Conservation (phyloP, 2,113 vertebrate genomes). For the Poecilia latipinna region DNA sequence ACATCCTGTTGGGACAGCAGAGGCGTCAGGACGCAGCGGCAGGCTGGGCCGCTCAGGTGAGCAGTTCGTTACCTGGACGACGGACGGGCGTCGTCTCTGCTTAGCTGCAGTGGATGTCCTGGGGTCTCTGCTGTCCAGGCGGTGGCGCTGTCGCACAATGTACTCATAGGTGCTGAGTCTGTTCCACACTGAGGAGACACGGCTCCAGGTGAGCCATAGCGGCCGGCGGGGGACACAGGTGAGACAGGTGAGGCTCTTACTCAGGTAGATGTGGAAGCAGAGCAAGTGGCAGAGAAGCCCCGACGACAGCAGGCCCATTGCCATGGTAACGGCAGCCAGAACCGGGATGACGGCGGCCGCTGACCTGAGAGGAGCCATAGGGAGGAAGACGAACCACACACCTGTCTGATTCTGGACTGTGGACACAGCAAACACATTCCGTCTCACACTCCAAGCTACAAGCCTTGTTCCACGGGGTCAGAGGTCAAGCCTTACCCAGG, state of each 20-base stretch:
- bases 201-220: not conserved
- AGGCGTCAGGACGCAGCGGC: not conserved
- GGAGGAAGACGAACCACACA: conserved; percentile 92
- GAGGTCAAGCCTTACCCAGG: conserved; percentile 78
- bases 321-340: conserved; percentile 86
- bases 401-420: conserved; percentile 85
- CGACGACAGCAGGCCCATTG: conserved; percentile 84
- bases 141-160: conserved; percentile 90
- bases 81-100: conserved; percentile 69
- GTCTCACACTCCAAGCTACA: not conserved
- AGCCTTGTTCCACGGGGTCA: not conserved
- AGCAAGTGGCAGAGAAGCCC: conserved; percentile 89
- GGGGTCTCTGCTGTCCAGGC: conserved; percentile 79
- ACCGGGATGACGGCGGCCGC: conserved; percentile 84
- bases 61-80: conserved; percentile 78
- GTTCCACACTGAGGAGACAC: conserved; percentile 87
- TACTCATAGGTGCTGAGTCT: conserved; percentile 95
- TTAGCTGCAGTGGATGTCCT: conserved; percentile 64
- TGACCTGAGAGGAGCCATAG: conserved; percentile 85
- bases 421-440: not conserved
- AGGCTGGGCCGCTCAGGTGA: too few species aligned
- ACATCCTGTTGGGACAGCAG: conserved; percentile 76
- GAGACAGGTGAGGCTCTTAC: conserved; percentile 73
- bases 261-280: conserved; percentile 95
- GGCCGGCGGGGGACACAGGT: not conserved